Percentiles rank a stretch among this genome's conserved stretches.
Evolutionary conservation across 2,888 invertebrate genomes (phyloP).

Genomic region (Drosophila kanekoi): DNA sequence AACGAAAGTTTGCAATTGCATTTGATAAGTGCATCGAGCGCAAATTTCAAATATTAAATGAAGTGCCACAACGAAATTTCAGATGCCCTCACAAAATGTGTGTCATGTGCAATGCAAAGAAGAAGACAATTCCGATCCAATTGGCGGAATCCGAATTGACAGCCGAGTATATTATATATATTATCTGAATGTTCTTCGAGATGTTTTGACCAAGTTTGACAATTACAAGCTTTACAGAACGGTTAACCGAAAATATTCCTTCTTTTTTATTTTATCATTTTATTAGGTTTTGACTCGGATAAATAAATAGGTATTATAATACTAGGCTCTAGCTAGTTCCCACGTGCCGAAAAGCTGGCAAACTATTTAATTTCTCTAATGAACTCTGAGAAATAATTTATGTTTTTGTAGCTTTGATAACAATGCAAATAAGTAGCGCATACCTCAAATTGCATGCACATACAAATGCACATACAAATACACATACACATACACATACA

Average conservation of each 20-base stretch:
- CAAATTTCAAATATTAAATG: conserved; percentile 16
- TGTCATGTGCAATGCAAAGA: too few species aligned
- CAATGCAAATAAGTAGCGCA: not conserved
- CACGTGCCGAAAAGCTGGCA: not conserved
- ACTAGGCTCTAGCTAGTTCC: not conserved
- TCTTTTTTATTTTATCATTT: not conserved
- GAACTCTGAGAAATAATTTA: not conserved
- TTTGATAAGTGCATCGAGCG: conserved; percentile 21
- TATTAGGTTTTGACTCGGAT: not conserved
- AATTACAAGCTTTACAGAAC: too few species aligned
- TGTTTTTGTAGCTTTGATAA: not conserved
- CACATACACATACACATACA: not conserved
- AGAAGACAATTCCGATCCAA: too few species aligned
- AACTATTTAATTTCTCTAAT: not conserved
- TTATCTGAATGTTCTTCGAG: too few species aligned
- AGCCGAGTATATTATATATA: too few species aligned
- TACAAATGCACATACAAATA: not conserved
- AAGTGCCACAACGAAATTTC: not conserved
- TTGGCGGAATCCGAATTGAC: too few species aligned
- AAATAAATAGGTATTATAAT: not conserved
- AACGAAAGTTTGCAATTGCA: conserved; percentile 55
- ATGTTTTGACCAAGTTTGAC: too few species aligned
- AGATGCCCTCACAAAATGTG: conserved; percentile 17
- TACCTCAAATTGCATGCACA: not conserved
- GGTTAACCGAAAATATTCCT: not conserved